Base-by-base conservation (phyloP, 2,113 vertebrate genomes). In the Illadopsis cleaveri region DNA sequence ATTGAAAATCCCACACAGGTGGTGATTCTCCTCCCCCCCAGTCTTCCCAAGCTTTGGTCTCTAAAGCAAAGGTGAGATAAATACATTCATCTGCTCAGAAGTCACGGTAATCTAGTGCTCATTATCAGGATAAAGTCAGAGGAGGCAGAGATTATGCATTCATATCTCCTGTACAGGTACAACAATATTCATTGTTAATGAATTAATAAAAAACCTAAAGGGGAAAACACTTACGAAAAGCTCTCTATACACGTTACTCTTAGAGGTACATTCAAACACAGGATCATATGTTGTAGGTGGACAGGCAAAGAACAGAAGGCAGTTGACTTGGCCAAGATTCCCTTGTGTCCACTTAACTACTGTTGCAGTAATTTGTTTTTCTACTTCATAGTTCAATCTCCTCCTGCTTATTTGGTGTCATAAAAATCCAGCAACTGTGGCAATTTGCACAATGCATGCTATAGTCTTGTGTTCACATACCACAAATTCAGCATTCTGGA, bases 351-450 rank as follows among this genome's bases (percentile, higher is more conserved):
- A 47, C 53, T 93, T 75, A 89, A 86, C 82, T 78, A 95, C 68
- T 51, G 80, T 75, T 89, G 80, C 76, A 83, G 76, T 92, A 86
- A 97, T 96, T 97, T 95, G 90, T 92, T 96, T 97, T 95, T 82
- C 92, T 95, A 92, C 85, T 93, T 90, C 93, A 86, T 37, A 90
- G 85, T 81, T 95, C 72, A 71, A 94, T 89, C 85, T 83, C 86
- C 94, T 95, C 94, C 94, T 95, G 90, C 82, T 86, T 96, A 80
- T 94, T 90, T 84, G 88, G 76, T 84, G 65, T 79, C 90, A 86
- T 95, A 96, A 96, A 97, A 94, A 92, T 68, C 77, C 72, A 94
- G 90, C 81, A 83, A 90, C 90, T 89, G 89, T 86, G 77, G 90
- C 86, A 96, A 69, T 95, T 78, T 92, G 65, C 86, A 95, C 92